Base-by-base conservation (phyloP, 2,113 vertebrate genomes). In the Mustelus asterias region DNA sequence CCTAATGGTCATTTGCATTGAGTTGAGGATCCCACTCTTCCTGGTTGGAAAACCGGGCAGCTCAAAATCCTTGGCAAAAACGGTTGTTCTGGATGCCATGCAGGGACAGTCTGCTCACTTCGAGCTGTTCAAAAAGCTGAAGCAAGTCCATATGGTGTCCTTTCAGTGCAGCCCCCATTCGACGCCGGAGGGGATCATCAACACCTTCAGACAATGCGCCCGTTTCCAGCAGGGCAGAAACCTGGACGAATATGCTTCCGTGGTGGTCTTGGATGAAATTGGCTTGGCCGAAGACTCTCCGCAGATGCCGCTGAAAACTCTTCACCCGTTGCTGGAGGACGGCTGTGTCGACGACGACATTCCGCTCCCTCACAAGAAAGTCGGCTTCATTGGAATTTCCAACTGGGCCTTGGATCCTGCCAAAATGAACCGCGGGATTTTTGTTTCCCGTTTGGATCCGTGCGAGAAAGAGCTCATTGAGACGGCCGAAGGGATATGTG, bases 81-180 rank as follows among this genome's bases (percentile, higher is more conserved):
- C 97, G 0, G 97, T 98, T 72, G 98, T 97, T 78, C 97, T 97
- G 24, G 97, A 97, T 85, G 98, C 98, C 88, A 98, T 98, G 98
- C 97, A 97, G 85, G 97, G 98, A 14, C 97, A 97, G 41, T 96
- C 96, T 69, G 97, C 98, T 94, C 97, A 97, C 96, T 97, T 0
- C 37, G 29, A 96, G 0, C 96, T 98, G 3, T 98, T 98, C 96
- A 97, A 96, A 96, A 96, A 96, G 0, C 97, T 97, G 80, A 98
- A 98, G 76, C 97, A 98, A 96, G 97, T 98, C 16, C 98, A 98
- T 22, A 98, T 98, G 97, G 97, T 98, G 44, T 98, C 98, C 96
- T 98, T 98, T 95, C 98, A 98, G 95, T 98, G 98, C 96, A 98
- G 98, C 96, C 98, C 98, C 96, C 97, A 98, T 96, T 98, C 98